Evolutionary conservation across 1,140 invertebrate genomes (phyloP), one percentile per base, ranked within the genome.

Genomic region (Calliphora vicina): DNA sequence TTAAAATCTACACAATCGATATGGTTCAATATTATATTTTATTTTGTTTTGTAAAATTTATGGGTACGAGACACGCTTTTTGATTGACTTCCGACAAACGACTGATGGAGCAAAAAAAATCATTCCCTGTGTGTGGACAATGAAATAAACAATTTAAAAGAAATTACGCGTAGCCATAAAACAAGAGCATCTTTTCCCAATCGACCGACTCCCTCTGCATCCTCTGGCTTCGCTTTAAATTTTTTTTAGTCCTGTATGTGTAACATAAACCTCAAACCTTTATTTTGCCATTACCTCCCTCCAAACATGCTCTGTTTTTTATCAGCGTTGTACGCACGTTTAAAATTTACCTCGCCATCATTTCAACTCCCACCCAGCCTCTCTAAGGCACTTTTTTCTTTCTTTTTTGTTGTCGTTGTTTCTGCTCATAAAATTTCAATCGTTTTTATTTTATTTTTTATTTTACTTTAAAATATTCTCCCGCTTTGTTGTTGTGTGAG

Each of bases 71-170:
- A 89, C 88, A 89, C 88, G 88, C 88, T 89, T 88, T 89, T 89
- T 89, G 88, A 89, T 89, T 89, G 88, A 89, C 88, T 89, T 89
- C 88, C 88, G 88, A 89, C 88, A 89, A 88, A 89, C 88, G 88
- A 89, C 88, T 89, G 88, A 89, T 88, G 85, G 74, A 87, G 85
- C 85, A 87, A 83, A 83, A 84, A 85, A 80, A 87, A 86, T 86
- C 85, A 50, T 50, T 6, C 45, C 12, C 12, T 50, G 45, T 50
- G 13, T 50, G 35, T 35, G 35, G 35, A 35, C 35, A 35, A 8
- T 13, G 15, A 27, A 61, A 67, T 50, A 76, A 43, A 42, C 67
- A 45, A 82, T 29, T 35, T 25, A 20, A 81, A 81, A n/a, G 29
- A 81, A 71, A 42, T 67, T 27, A 71, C 50, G 80, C 50, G 80